Percentiles rank a stretch among this genome's conserved stretches.
Conservation (phyloP, 2,797 vertebrate species). For the Lacerta agilis region DNA sequence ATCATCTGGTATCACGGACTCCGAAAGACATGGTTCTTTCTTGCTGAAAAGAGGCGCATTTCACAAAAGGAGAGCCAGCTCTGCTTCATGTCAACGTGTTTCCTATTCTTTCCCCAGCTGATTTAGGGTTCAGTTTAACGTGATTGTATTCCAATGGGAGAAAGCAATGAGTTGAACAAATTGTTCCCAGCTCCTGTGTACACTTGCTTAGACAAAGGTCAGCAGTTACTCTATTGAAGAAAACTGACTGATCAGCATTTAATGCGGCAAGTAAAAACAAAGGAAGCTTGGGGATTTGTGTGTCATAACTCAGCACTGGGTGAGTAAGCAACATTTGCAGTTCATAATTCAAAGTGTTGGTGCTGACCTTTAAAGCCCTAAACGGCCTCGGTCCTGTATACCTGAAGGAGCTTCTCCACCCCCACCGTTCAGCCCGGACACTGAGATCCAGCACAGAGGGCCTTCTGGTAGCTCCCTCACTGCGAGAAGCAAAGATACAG, state of each 20-base stretch:
- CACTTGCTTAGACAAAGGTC: slow-evolving; percentile 14
- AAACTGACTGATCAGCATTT: slow-evolving; percentile 13
- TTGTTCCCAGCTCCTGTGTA: slow-evolving; percentile 13
- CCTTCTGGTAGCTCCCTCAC: too few species aligned
- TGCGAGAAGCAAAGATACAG: too few species aligned
- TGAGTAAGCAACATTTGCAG: background rate
- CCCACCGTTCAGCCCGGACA: too few species aligned
- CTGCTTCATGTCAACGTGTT: slow-evolving; percentile 15
- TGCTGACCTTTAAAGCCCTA: too few species aligned
- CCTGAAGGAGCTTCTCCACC: too few species aligned
- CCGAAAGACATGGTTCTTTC: background rate
- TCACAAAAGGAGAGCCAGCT: slow-evolving; percentile 8
- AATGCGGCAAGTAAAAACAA: background rate
- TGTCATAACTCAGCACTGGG: background rate
- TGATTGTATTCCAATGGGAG: slow-evolving; percentile 49
- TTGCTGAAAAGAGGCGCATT: background rate
- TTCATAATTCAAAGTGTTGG: background rate
- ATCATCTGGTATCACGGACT: background rate
- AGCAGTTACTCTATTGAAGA: slow-evolving; percentile 8
- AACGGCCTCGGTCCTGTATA: too few species aligned
- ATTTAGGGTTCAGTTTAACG: slow-evolving; percentile 63
- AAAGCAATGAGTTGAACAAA: slow-evolving; percentile 58
- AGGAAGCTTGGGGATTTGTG: background rate
- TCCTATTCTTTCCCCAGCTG: slow-evolving; percentile 45
- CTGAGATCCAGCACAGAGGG: too few species aligned